Conservation (phyloP, 2,797 vertebrate species). For the Gadopsis bispinosus region DNA sequence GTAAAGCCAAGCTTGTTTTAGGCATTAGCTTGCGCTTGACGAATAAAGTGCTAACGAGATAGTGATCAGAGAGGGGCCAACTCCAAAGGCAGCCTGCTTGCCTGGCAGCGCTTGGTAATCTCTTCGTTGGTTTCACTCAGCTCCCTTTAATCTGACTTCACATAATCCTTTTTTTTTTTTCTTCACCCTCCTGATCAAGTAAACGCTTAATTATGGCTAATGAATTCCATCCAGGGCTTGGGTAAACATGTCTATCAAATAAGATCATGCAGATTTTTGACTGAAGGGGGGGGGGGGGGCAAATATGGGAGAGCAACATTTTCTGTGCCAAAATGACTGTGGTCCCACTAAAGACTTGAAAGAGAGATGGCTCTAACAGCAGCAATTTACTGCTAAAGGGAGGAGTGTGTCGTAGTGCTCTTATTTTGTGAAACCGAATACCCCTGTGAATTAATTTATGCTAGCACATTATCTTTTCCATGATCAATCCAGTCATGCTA, state of each 20-base stretch:
- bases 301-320: conserved; percentile 62
- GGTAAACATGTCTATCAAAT: conserved; percentile 86
- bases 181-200: conserved; percentile 82
- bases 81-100: conserved; percentile 81
- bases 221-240: conserved; percentile 84
- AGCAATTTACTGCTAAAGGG: conserved; percentile 46
- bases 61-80: conserved; percentile 80
- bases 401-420: conserved; percentile 8
- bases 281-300: conserved; percentile 50
- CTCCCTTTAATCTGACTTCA: conserved; percentile 86
- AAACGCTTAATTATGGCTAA: conserved; percentile 86
- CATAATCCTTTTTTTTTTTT: conserved; percentile 81
- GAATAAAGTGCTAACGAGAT: conserved; percentile 83
- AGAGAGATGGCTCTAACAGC: conserved; percentile 46
- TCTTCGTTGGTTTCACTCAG: conserved; percentile 79
- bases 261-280: conserved; percentile 77
- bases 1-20: conserved; percentile 74
- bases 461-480: conserved; percentile 13
- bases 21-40: conserved; percentile 79
- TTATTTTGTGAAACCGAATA: conserved; percentile 65
- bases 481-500: conserved; percentile 2
- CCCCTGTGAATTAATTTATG: conserved; percentile 45
- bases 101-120: conserved; percentile 85
- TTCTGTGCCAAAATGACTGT: conserved; percentile 59
- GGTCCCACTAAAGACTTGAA: conserved; percentile 51